Conservation (phyloP, 2,113 vertebrate genomes). For the Gorilla gorilla region DNA sequence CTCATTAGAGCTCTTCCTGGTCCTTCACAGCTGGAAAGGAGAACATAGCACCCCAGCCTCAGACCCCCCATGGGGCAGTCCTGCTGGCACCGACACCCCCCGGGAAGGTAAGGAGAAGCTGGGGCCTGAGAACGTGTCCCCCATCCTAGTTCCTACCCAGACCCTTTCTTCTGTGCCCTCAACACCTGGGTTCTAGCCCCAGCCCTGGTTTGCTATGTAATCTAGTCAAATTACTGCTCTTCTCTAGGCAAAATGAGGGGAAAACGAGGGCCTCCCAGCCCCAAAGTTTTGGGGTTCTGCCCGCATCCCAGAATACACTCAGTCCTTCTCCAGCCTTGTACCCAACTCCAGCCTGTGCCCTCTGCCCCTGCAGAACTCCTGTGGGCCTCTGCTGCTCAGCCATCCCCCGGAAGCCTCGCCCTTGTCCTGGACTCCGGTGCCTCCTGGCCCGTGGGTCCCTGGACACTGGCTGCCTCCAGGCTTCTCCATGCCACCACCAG, state of each 20-base stretch:
- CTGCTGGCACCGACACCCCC: conserved; percentile 49
- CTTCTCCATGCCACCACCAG: conserved; percentile 66
- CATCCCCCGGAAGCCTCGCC: conserved; percentile 55
- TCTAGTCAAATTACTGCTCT: not conserved
- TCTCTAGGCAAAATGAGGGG: not conserved
- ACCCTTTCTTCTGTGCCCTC: not conserved
- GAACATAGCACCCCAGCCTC: conserved; percentile 68
- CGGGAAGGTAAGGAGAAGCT: conserved; percentile 67
- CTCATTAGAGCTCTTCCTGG: not conserved
- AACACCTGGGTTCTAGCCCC: not conserved
- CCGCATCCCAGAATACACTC: not conserved
- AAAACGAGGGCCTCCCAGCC: not conserved
- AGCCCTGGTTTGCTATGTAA: not conserved
- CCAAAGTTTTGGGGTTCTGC: not conserved
- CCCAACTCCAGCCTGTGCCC: not conserved
- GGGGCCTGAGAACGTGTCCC: not conserved
- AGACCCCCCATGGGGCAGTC: conserved; percentile 14
- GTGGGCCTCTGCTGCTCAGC: conserved; percentile 55
- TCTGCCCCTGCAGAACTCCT: conserved; percentile 40
- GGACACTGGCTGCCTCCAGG: conserved; percentile 75
- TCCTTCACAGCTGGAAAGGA: conserved; percentile 74
- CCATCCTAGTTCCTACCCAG: not conserved
- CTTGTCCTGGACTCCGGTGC: conserved; percentile 67
- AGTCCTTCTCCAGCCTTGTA: not conserved
- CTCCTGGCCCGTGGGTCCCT: conserved; percentile 47